Base-by-base conservation (phyloP, 2,888 invertebrate species). In the Acrobasis consociella region DNA sequence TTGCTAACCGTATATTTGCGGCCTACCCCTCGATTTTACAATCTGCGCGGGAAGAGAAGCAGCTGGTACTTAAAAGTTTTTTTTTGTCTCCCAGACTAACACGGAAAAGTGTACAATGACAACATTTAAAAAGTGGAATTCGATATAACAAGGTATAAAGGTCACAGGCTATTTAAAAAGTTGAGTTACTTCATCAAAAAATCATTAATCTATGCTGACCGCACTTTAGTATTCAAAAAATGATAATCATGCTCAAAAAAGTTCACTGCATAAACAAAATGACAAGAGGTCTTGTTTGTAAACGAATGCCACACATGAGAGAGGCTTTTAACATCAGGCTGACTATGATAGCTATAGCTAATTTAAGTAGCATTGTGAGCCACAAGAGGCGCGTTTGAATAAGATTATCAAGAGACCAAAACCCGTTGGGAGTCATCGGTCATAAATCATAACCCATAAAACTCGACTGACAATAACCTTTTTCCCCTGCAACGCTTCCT, bases 361-460 rank as follows among this genome's bases (percentile, higher is more conserved):
- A 92, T 92, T 92, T 92, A 91, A 85, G 92, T 92, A 91, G 92
- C 92, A 92, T 92, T 92, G 92, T 92, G 82, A 82, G 83, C 80
- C 86, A 88, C 85, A 88, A 87, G 88, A 87, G 85, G 83, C 77
- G 81, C 81, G 83, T 80, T 81, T 90, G 89, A 91, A 89, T 91
- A 85, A 91, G 89, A 91, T 92, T 92, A 92, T 89, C 91, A 88
- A 75, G 82, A 80, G 79, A 78, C 81, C 78, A 86, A 82, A 91
- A 86, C 89, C 91, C 90, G 91, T 91, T 91, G 91, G 92, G 89
- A 92, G 91, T 90, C 91, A 89, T 85, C 82, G 87, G 83, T 91
- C 92, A 92, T 92, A 91, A 92, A 92, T 92, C 92, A 92, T 92
- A 90, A 86, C 88, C 88, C 91, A 90, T 91, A 91, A 91, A 90